These are phyloP conservation scores for Drosophila kurseongensis DNA, from an alignment of 1,140 invertebrate genomes.

Conservation along the genomic window DNA sequence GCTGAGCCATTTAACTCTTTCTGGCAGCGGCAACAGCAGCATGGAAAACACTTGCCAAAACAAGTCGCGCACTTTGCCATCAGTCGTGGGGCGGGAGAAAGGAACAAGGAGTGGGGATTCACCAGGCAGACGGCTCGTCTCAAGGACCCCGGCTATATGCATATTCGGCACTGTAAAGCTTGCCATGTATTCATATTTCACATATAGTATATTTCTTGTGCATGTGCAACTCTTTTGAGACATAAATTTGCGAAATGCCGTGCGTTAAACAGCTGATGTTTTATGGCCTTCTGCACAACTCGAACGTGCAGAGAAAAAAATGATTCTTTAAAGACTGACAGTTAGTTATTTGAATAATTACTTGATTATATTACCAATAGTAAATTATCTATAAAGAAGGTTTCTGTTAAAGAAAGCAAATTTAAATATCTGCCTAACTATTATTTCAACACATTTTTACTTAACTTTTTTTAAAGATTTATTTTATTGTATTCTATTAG, in stretches of 20 bases:
- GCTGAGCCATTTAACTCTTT: conserved; percentile 41
- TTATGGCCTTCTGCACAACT: conserved; percentile 54
- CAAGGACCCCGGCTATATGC: conserved; percentile 46
- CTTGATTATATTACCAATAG: too few species aligned
- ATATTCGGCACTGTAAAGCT: conserved; percentile 34
- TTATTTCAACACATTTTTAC: too few species aligned
- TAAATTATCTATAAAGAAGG: too few species aligned
- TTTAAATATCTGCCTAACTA: too few species aligned
- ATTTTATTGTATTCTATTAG: too few species aligned
- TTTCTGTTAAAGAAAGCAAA: too few species aligned
- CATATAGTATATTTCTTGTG: conserved; percentile 20
- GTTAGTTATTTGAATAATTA: too few species aligned
- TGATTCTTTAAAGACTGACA: too few species aligned
- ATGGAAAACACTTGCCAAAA: conserved; percentile 68
- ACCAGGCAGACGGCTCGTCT: conserved; percentile 46
- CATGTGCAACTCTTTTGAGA: conserved; percentile 62
- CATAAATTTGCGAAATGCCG: conserved; percentile 71
- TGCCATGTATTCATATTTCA: conserved; percentile 36
- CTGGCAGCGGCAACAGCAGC: conserved; percentile 18
- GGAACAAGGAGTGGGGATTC: conserved; percentile 1
- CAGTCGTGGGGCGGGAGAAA: conserved; percentile 9
- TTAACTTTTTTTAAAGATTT: too few species aligned
- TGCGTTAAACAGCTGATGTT: conserved; percentile 75
- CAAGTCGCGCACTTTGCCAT: conserved; percentile 63
- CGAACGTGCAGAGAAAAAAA: conserved; percentile 16